Conservation (phyloP, 2,888 invertebrate species). For the Pterobdella sp. region DNA sequence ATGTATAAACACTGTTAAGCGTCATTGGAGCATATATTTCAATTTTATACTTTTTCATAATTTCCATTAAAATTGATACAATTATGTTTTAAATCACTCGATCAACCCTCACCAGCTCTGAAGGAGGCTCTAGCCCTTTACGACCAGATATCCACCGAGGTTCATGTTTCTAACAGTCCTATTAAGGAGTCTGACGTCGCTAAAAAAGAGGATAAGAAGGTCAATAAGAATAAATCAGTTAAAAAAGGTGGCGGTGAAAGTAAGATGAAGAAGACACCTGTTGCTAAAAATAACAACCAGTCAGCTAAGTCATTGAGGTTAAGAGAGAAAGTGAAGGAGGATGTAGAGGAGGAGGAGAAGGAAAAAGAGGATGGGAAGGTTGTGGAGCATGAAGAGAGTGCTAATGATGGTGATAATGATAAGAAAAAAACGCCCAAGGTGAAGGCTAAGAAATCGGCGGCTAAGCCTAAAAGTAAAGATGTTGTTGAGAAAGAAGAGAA, state of each 20-base stretch:
- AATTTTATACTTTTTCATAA: background rate
- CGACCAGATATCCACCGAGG: background rate
- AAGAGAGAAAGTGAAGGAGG: background rate
- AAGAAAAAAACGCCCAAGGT: background rate
- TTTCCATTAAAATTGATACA: background rate
- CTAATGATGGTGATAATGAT: background rate
- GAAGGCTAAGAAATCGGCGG: background rate
- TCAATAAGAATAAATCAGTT: background rate
- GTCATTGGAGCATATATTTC: no score
- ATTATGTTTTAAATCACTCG: background rate
- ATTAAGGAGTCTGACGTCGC: background rate
- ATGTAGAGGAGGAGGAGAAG: constrained; percentile 17
- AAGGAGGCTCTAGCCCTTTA: constrained; percentile 29
- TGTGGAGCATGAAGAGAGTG: background rate
- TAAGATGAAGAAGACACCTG: background rate
- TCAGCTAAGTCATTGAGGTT: background rate
- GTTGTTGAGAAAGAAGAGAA: background rate
- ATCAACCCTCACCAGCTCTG: constrained; percentile 21
- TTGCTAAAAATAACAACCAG: background rate
- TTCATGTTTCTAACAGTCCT: background rate
- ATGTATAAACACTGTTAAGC: no score
- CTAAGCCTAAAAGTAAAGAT: background rate
- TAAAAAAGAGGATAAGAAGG: background rate
- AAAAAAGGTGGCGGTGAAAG: no score
- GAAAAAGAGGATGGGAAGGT: background rate